Base-by-base conservation (phyloP, 2,113 vertebrate species). In the Scomber scombrus region DNA sequence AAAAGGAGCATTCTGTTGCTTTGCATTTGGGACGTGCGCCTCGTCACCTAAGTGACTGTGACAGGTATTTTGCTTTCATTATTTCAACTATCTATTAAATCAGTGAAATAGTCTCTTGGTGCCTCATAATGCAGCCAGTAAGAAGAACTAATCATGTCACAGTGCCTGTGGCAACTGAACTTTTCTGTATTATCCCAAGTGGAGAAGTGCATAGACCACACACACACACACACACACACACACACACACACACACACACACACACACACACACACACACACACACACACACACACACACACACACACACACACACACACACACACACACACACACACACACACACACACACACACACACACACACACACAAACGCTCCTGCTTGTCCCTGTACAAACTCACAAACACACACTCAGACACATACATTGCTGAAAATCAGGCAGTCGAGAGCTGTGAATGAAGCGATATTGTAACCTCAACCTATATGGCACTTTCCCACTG, bases 381-480 rank as follows among this genome's bases (percentile, higher is more conserved):
- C 80, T 71, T 63, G 26, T 46, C 58, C 65, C 62, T 69, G 63
- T 82, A 86, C 68, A 81, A 76, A 85, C 61, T 51, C 69, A 75
- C 62, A 78, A 72, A 80, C 78, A 52, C 76, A 82, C 86, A 88
- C 69, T 77, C 77, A 75, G 67, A 84, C 84, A 88, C 75, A 85
- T 85, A 67, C 80, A 78, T 66, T 55, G 80, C 82, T 85, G 51
- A 78, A 87, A 90, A 91, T 87, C 89, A 88, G 86, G 81, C 74
- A 46, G 84, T 82, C 68, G 81, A 81, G 81, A 91, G 91, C 93
- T 94, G 93, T 94, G 92, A 95, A 95, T 92, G 92, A 92, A 93
- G 91, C 85, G 91, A 94, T 95, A 95, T 93, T 93, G 92, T 95
- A 93, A 94, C 94, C 93, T 94, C 92, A 93, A 94, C 93, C 95